A percentile compares a stretch with the other conserved stretches of the same genome.
Evolutionary conservation across 92 coral and sea anemone species (phyloP).

Genomic region (Phenganax subtilis): DNA sequence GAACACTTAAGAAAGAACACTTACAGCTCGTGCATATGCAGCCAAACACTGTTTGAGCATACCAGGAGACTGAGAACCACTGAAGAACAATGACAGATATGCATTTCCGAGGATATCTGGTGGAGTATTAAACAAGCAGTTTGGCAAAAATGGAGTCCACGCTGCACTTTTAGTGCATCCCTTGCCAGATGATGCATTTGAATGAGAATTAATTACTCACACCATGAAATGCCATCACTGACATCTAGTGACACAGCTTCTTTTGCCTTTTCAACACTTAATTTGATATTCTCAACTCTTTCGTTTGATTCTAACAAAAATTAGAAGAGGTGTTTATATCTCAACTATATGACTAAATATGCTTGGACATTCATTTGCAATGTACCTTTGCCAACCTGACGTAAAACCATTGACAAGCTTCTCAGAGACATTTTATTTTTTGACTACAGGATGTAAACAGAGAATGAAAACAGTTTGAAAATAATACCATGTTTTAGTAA

Average conservation of each 20-base stretch:
- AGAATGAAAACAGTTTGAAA: too few relatives aligned
- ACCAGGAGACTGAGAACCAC: constrained; percentile 82
- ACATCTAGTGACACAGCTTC: constrained; percentile 89
- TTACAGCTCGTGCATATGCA: constrained; percentile 83
- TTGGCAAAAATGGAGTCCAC: neutral
- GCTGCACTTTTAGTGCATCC: neutral
- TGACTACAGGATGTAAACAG: constrained; percentile 45
- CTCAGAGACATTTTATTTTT: constrained; percentile 83
- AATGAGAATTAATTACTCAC: constrained; percentile 46
- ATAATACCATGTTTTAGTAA: too few relatives aligned
- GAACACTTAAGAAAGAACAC: constrained; percentile 24
- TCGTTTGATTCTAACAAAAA: constrained; percentile 61
- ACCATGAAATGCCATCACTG: constrained; percentile 93
- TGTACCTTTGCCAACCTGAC: constrained; percentile 92
- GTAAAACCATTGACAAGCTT: constrained; percentile 90
- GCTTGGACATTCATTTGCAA: neutral
- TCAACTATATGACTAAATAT: neutral
- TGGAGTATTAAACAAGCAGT: neutral
- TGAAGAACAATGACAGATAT: constrained; percentile 89
- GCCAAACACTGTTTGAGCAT: constrained; percentile 93
- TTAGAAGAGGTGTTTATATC: neutral
- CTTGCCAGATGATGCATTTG: too few relatives aligned
- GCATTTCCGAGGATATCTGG: constrained; percentile 95
- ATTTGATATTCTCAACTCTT: constrained; percentile 69
- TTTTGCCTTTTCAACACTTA: constrained; percentile 90